Conservation (phyloP, 2,797 vertebrate species). For the Gymnodraco acuticeps region DNA sequence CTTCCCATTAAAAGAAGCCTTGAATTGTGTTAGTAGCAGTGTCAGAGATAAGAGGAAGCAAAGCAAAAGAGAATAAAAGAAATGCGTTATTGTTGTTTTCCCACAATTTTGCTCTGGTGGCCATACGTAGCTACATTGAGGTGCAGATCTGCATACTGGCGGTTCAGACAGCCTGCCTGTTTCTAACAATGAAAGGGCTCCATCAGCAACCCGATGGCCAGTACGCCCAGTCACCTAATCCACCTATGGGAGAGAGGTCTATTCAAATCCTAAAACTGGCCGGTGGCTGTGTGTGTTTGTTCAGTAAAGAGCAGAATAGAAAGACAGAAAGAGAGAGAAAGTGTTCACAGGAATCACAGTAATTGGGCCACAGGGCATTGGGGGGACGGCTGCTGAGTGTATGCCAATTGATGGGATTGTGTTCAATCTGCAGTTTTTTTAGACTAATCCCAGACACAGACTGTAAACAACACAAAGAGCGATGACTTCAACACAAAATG, state of each 20-base stretch:
- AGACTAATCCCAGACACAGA: conserved; percentile 47
- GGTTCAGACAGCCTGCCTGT: conserved; percentile 63
- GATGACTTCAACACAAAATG: not conserved
- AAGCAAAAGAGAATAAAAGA: conserved; percentile 1
- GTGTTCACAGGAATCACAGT: conserved; percentile 62
- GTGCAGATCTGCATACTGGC: conserved; percentile 53
- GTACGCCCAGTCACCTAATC: conserved; percentile 79
- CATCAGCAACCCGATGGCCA: conserved; percentile 81
- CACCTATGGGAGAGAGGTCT: conserved; percentile 70
- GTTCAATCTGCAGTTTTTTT: conserved; percentile 47
- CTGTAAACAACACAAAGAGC: conserved; percentile 22
- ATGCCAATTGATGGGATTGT: conserved; percentile 50
- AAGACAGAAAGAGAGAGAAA: conserved; percentile 24
- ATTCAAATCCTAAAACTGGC: conserved; percentile 75
- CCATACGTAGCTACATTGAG: conserved; percentile 9
- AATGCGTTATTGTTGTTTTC: not conserved
- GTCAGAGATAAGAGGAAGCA: not conserved
- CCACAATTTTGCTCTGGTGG: not conserved
- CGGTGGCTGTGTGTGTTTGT: conserved; percentile 59
- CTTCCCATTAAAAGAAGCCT: too few relatives aligned
- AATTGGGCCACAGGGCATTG: conserved; percentile 72
- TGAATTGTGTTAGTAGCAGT: not conserved
- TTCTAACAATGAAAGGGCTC: conserved; percentile 83
- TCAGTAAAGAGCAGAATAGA: conserved; percentile 50
- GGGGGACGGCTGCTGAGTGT: conserved; percentile 28